Evolutionary conservation across 1,140 invertebrate genomes (phyloP).

Genomic region (Anoplolepis gracilipes): DNA sequence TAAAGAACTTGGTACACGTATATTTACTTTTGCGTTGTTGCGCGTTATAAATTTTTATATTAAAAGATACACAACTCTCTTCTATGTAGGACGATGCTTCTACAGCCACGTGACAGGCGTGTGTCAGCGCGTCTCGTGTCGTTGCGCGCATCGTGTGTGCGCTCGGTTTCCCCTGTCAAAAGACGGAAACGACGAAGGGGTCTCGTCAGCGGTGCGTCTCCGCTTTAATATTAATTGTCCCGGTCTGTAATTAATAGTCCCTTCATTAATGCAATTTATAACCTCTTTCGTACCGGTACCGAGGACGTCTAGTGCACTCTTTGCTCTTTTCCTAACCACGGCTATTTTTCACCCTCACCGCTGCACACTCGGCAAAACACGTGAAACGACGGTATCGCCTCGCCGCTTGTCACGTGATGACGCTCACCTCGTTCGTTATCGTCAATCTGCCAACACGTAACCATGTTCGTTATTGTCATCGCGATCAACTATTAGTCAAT

Average conservation of each 20-base stretch:
- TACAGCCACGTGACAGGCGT: background rate
- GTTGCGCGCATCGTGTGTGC: constrained; percentile 11
- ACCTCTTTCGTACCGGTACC: constrained; percentile 1
- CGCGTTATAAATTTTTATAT: constrained; percentile 49
- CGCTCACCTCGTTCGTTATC: background rate
- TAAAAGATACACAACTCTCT: constrained; percentile 34
- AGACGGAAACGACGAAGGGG: constrained; percentile 50
- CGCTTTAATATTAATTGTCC: constrained; percentile 69
- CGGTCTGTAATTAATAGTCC: constrained; percentile 65
- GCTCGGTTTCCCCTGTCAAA: constrained; percentile 49
- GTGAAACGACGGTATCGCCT: constrained; percentile 8
- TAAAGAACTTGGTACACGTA: constrained; percentile 11
- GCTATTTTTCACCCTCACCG: constrained; percentile 52
- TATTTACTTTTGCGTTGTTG: constrained; percentile 2
- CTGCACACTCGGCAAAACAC: constrained; percentile 9
- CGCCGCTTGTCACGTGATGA: constrained; percentile 12
- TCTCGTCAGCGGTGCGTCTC: constrained; percentile 45
- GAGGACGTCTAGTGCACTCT: background rate
- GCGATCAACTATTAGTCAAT: background rate
- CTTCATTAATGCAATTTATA: constrained; percentile 72
- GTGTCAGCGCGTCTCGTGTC: constrained; percentile 7
- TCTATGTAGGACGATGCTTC: background rate
- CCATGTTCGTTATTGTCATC: background rate
- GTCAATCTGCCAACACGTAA: background rate
- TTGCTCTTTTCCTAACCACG: constrained; percentile 32